Evolutionary conservation across 2,888 invertebrate species (phyloP), one percentile per base, ranked within the genome.

Genomic region (Ischnura elegans): DNA sequence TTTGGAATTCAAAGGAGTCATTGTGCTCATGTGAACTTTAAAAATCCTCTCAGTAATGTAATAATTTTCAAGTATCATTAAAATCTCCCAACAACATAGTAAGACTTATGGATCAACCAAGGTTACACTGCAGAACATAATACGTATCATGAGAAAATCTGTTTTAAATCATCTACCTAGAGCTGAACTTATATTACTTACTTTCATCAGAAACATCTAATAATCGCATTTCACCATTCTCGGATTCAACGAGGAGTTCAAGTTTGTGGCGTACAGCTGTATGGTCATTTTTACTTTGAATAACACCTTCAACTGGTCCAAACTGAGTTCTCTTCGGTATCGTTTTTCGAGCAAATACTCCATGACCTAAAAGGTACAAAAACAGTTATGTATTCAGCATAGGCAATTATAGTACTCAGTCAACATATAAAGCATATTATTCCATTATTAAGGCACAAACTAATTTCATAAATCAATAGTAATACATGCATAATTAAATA

Each of bases 261-360:
- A 97, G 45, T 19, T 87, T 87, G 42, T 93, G 93, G 61, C 94
- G 94, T 29, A 94, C 94, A 25, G 61, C 45, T 43, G n/a, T 46
- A 43, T 43, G 36, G 55, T 47, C 66, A 29, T 94, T 94, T 95
- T 98, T 97, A 85, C 97, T 97, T 95, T 95, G 97, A 94, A 97
- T 96, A 95, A 97, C 96, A 55, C 98, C 98, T 96, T 98, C 97
- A 90, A 98, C 97, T 0, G 98, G 98, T 0, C 98, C 98, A 96
- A 98, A 98, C 94, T 98, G 97, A 0, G 98, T 97, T 61, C 97
- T 96, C 94, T 97, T 97, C 10, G 97, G 97, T 94, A 98, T 97
- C 25, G 96, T 95, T 94, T 97, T 97, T 94, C 97, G 97, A 0
- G 98, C 97, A 95, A 97, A 97, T 61, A 98, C 97, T 10, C 97